A percentile compares a stretch with the other conserved stretches of the same genome.
Evolutionary conservation across 2,888 invertebrate species (phyloP).

Genomic region (Vanessa cardui): DNA sequence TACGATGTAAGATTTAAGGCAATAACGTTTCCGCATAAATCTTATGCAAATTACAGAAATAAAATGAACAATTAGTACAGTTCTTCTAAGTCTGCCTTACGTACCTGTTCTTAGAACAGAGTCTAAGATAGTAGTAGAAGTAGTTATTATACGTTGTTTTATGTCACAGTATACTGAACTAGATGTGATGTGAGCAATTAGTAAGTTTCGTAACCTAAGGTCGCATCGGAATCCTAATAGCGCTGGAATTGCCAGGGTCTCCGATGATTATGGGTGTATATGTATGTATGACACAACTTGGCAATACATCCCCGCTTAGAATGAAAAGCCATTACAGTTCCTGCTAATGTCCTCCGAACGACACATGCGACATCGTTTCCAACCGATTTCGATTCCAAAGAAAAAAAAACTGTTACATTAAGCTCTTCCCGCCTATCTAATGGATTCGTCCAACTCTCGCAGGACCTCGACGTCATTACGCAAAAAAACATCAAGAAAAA

Average conservation of each 20-base stretch:
- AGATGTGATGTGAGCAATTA: too few species aligned
- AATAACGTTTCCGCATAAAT: too few species aligned
- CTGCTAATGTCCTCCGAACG: slow-evolving; percentile 59
- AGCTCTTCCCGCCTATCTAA: slow-evolving; percentile 79
- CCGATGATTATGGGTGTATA: neutral
- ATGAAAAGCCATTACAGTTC: slow-evolving; percentile 64
- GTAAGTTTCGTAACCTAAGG: too few species aligned
- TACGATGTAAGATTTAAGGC: too few species aligned
- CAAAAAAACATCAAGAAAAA: slow-evolving; percentile 66
- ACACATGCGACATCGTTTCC: slow-evolving; percentile 67
- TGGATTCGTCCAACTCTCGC: slow-evolving; percentile 80
- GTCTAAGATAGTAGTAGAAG: too few species aligned
- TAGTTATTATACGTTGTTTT: too few species aligned
- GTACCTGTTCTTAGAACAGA: too few species aligned
- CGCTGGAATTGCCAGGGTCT: neutral
- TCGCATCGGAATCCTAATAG: neutral
- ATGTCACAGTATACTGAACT: too few species aligned
- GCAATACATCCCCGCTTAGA: slow-evolving; percentile 44
- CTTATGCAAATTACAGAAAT: too few species aligned
- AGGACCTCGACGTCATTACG: slow-evolving; percentile 79
- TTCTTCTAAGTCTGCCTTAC: too few species aligned
- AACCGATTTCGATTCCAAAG: slow-evolving; percentile 56
- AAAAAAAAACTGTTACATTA: slow-evolving; percentile 74
- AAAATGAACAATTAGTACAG: too few species aligned
- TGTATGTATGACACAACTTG: slow-evolving; percentile 28